Evolutionary conservation across 2,113 vertebrate species (phyloP), one percentile per base, ranked within the genome.

Genomic region (Pan troglodytes): DNA sequence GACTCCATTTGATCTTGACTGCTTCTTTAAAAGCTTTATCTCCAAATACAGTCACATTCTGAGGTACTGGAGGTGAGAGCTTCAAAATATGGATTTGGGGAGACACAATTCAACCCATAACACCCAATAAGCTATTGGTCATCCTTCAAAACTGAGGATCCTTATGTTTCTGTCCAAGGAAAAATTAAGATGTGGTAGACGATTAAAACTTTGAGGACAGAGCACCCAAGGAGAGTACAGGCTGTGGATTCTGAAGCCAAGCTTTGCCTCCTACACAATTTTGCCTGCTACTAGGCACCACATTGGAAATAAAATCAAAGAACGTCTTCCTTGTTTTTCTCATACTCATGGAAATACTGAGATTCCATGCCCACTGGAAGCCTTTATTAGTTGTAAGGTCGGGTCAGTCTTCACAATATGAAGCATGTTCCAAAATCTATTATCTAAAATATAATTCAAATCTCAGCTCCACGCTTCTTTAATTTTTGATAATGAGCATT

Each of bases 371-470:
- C 57, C 27, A 70, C 67, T 13, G 43, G 90, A 98, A 98, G 95
- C 50, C 32, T 90, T 88, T 88, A 40, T 96, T 98, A 97, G 70
- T 95, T 97, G 87, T 98, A 97, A 98, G 90, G 95, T 97, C 97
- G 96, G 96, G 88, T 96, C 93, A 96, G 73, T 96, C 59, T 96
- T 88, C 98, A 98, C 98, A 98, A 98, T 40, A 95, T 97, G 94
- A 98, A 96, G 73, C 97, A 97, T 97, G 98, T 98, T 95, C 86
- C 94, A 96, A 92, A 97, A 94, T 98, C 98, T 98, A 97, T 98
- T 98, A 98, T 97, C 97, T 97, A 70, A 97, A 98, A 98, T 94
- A 92, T 98, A 98, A 98, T 98, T 98, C 98, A 98, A 88, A 98
- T 98, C 97, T 90, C 83, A 95, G 96, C 67, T 97, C 76, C 92